Evolutionary conservation across 2,797 vertebrate genomes (phyloP), one percentile per base, ranked within the genome.

Genomic region (Thalassophryne amazonica): DNA sequence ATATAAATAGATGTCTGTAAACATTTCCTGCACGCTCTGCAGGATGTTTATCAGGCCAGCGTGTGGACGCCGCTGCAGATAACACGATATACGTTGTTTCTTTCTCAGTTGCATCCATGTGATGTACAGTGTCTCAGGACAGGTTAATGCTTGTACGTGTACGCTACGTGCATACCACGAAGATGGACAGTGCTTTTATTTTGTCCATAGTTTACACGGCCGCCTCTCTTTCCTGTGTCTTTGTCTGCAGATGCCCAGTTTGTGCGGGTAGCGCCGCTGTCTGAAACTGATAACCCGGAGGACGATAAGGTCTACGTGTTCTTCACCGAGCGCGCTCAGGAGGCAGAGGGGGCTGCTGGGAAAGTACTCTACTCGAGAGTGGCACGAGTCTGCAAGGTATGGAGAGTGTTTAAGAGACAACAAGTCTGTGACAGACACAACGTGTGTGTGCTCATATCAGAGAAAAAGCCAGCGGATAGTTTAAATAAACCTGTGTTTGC

Each of bases 231-330:
- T 20, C 27, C 16, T 33, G 18, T 51, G 42, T 8, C 41, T 22
- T 40, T 55, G 23, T 39, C 19, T 36, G 23, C 81, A 92, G 91
- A 91, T 64, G 87, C 91, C 71, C 87, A 90, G 69, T 93, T 92
- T 84, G 86, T 93, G 70, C 88, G 81, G 83, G 91, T 93, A 69
- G 81, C 89, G 76, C 67, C 89, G 33, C 81, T 92, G 86, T 88
- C 91, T 67, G 91, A 93, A 78, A 92, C 90, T 63, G 90, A 91
- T 90, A 93, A 93, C 73, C 86, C 87, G 18, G 91, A 93, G 46
- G 91, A 93, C 4, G 91, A 93, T 86, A 93, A 93, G 76, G 88
- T 93, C 60, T 93, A 92, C 52, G 69, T 91, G 73, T 93, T 93
- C 84, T 93, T 93, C 81, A 91, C 89, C n/a, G 91, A 93, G 83